These are phyloP conservation scores for Protomyctophum bolini DNA, from an alignment of 2,113 vertebrate genomes.

Conservation along the genomic window DNA sequence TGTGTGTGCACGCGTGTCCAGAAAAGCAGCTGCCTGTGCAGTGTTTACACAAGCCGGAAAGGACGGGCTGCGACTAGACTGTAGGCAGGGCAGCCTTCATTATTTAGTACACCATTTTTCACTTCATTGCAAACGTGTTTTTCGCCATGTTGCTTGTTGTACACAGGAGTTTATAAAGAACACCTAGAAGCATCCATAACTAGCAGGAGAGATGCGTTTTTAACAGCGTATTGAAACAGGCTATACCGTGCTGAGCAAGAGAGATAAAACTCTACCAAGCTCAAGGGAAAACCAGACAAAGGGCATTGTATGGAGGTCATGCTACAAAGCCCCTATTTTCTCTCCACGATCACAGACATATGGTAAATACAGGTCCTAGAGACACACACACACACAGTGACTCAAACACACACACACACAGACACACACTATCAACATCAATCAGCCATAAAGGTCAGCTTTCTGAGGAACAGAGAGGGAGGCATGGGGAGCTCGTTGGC, in stretches of 20 bases:
- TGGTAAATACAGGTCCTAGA: slow-evolving; percentile 62
- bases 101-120: background rate
- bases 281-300: slow-evolving; percentile 9
- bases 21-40: slow-evolving; percentile 31
- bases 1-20: slow-evolving; percentile 10
- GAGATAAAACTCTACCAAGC: background rate
- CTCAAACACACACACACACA: slow-evolving; percentile 1
- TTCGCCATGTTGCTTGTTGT: background rate
- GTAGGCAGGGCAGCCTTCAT: background rate
- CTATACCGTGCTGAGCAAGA: slow-evolving; percentile 15
- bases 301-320: slow-evolving; percentile 14
- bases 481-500: background rate
- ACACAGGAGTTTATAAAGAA: background rate
- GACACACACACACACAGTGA: background rate
- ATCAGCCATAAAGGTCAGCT: slow-evolving; percentile 9
- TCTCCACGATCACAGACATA: slow-evolving; percentile 46
- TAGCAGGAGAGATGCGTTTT: background rate
- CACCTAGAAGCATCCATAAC: background rate
- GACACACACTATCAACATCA: background rate
- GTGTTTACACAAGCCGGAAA: slow-evolving; percentile 34
- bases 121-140: background rate
- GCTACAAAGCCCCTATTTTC: slow-evolving; percentile 45
- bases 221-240: background rate
- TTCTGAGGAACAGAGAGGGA: slow-evolving; percentile 4
- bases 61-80: background rate